phyloP scores from a whole-genome alignment of 2,797 vertebrate genomes.

The Thamnophis elegans region DNA sequence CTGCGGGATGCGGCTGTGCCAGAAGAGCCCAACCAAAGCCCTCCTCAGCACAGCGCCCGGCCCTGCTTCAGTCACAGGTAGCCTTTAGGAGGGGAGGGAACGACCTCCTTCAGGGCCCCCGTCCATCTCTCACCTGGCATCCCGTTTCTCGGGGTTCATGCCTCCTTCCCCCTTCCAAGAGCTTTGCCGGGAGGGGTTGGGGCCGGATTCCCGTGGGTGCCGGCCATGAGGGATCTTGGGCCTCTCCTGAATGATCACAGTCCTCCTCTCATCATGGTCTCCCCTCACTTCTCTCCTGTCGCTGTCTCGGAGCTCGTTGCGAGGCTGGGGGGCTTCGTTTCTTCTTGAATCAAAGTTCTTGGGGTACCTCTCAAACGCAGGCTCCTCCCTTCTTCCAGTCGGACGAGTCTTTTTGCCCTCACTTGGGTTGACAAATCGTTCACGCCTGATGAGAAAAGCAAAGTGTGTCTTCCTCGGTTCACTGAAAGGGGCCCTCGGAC shows the following conservation, averaged over 20 bases:
- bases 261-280: slow-evolving; percentile 83
- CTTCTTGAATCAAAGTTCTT: slow-evolving; percentile 89
- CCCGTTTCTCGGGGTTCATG: slow-evolving; percentile 84
- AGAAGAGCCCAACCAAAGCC: not conserved
- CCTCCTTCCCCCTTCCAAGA: slow-evolving; percentile 87
- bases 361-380: slow-evolving; percentile 87
- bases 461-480: slow-evolving; percentile 11
- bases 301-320: slow-evolving; percentile 84
- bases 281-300: slow-evolving; percentile 88
- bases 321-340: slow-evolving; percentile 77
- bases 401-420: slow-evolving; percentile 91
- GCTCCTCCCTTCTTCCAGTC: slow-evolving; percentile 80
- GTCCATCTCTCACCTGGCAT: slow-evolving; percentile 82
- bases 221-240: slow-evolving; percentile 81
- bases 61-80: not conserved
- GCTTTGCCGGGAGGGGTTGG: slow-evolving; percentile 71
- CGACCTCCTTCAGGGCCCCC: not conserved
- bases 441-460: slow-evolving; percentile 76
- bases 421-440: slow-evolving; percentile 85
- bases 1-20: not conserved
- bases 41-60: not conserved
- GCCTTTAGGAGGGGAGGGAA: not conserved
- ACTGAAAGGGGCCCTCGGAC: rapidly evolving
- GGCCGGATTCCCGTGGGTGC: slow-evolving; percentile 81
- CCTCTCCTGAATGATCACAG: slow-evolving; percentile 83